Conservation (phyloP, 2,113 vertebrate genomes). For the Sus scrofa region DNA sequence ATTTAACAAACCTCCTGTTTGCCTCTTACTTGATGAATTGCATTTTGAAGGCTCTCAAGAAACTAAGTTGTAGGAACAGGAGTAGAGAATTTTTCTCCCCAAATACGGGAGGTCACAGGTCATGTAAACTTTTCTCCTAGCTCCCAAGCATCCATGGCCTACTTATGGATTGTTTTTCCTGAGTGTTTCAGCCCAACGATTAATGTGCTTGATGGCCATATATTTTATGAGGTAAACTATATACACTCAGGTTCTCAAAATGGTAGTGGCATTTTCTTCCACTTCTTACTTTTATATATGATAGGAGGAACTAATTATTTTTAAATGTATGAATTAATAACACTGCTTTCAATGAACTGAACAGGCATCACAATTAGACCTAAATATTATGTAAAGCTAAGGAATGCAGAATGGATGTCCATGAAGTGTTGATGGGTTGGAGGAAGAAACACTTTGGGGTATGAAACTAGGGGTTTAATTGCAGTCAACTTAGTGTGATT, state of each 20-base stretch:
- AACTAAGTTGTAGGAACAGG: neutral
- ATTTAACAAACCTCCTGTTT: constrained; percentile 60
- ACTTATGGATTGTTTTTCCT: neutral
- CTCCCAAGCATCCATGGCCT: neutral
- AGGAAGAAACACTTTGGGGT: neutral
- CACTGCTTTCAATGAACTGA: neutral
- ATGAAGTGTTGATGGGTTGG: neutral
- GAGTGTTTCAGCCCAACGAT: neutral
- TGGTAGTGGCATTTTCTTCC: neutral
- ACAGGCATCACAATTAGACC: neutral
- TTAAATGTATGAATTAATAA: neutral
- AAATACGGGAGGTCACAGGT: neutral
- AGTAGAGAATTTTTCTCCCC: neutral
- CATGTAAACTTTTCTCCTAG: neutral
- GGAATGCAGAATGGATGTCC: neutral
- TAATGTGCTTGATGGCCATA: neutral
- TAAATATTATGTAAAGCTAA: neutral
- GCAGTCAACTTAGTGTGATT: neutral
- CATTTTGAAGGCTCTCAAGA: constrained; percentile 43
- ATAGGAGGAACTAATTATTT: neutral
- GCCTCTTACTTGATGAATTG: constrained; percentile 60
- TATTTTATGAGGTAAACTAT: neutral
- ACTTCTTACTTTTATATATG: neutral
- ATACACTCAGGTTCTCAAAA: neutral
- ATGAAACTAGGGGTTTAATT: neutral